These are phyloP conservation scores for Otis tarda DNA, from an alignment of 2,113 vertebrate species.

Conservation along the genomic window DNA sequence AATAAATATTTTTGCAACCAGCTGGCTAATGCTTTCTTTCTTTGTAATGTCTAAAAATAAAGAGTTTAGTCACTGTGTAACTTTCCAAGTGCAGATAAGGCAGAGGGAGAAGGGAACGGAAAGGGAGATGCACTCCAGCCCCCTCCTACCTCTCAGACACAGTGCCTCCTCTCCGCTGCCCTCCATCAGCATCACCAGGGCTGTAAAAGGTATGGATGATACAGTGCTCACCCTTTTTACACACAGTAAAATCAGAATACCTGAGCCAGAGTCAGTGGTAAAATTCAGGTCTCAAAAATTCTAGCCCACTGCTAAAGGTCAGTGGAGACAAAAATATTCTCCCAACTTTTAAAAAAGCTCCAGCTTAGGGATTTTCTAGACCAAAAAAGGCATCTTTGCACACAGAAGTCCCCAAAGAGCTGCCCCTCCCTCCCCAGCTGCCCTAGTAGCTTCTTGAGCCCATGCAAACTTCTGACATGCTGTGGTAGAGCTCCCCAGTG, in stretches of 20 bases:
- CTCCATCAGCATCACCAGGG: background rate
- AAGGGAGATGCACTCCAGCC: background rate
- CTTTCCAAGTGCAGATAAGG: conserved; percentile 8
- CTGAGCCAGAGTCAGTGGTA: background rate
- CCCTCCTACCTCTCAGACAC: background rate
- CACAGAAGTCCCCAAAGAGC: background rate
- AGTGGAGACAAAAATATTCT: conserved; percentile 10
- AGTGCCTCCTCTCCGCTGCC: background rate
- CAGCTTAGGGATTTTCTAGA: background rate
- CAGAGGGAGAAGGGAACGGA: background rate
- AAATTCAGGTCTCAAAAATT: background rate
- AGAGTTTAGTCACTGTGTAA: conserved; percentile 31
- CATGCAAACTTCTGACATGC: background rate
- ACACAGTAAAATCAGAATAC: background rate
- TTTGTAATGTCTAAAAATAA: conserved; percentile 59
- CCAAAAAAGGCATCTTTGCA: conserved; percentile 28
- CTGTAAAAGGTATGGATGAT: background rate
- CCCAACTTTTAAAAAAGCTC: background rate
- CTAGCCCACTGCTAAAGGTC: background rate
- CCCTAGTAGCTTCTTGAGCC: background rate
- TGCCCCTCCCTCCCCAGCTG: background rate
- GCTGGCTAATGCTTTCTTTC: conserved; percentile 42
- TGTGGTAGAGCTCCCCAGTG: background rate
- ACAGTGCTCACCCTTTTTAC: background rate
- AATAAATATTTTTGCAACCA: conserved; percentile 57